A percentile compares a stretch with the other conserved stretches of the same genome.
These are phyloP conservation scores for Aythya baeri DNA, from an alignment of 2,113 vertebrate species.

Conservation along the genomic window DNA sequence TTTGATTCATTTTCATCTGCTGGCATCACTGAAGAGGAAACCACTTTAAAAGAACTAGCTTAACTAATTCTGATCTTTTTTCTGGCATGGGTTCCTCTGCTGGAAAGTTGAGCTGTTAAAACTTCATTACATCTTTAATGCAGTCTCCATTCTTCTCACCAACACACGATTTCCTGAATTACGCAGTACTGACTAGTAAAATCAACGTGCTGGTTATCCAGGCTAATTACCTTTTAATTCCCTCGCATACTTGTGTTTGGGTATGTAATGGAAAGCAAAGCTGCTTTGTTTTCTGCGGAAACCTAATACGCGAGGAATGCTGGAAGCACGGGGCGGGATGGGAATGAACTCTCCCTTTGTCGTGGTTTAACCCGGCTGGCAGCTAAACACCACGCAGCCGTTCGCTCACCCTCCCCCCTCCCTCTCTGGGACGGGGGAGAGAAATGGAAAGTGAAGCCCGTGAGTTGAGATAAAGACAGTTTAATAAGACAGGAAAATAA, in stretches of 20 bases:
- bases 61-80: constrained; percentile 49
- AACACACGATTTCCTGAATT: not conserved
- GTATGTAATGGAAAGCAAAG: constrained; percentile 30
- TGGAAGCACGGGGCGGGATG: not conserved
- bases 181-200: constrained; percentile 27
- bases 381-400: too few relatives aligned
- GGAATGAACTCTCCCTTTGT: not conserved
- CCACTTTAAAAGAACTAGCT: not conserved
- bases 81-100: constrained; percentile 1
- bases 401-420: too few relatives aligned
- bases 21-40: constrained; percentile 18
- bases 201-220: not conserved
- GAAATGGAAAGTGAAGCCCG: too few relatives aligned
- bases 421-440: too few relatives aligned
- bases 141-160: not conserved
- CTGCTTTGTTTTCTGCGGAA: not conserved
- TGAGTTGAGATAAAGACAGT: too few relatives aligned
- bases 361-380: too few relatives aligned
- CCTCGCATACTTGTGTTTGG: not conserved
- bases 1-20: constrained; percentile 6
- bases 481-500: too few relatives aligned
- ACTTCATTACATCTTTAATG: not conserved
- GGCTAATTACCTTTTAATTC: constrained; percentile 19
- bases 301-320: not conserved
- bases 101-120: constrained; percentile 22